Evolutionary conservation across 2,113 vertebrate genomes (phyloP), one percentile per base, ranked within the genome.

Genomic region (Cairina moschata): DNA sequence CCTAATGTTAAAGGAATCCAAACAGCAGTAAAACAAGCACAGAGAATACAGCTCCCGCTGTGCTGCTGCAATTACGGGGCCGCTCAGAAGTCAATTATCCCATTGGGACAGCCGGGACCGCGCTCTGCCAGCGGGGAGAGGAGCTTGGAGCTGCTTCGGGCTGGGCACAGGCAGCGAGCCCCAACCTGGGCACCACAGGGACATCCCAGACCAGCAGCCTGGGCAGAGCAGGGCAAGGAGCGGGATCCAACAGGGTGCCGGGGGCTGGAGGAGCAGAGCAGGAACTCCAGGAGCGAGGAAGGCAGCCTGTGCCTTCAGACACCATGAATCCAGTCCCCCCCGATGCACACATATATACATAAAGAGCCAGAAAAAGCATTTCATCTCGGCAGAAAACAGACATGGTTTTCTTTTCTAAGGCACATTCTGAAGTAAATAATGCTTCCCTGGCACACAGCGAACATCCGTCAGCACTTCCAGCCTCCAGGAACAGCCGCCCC

Each of bases 371-470:
- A 13, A 66, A 78, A 91, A 60, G 17, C n/a, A 72, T 78, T 78
- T 40, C 10, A 42, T 4, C 26, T 75, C 52, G 7, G 6, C n/a
- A 92, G 29, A 81, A 34, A 76, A 50, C 8, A 83, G 68, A 29
- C 0, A 0, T 22, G 25, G 66, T 83, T 80, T 92, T 74, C 38
- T 93, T 65, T 66, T 29, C 69, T 65, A 56, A 87, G 52, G 28
- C 54, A 42, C 83, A 60, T 86, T 94, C 29, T 69, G 78, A 79
- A 93, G 36, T 7, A 67, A 87, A 56, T 25, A 62, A 13, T 28
- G 55, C 38, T 89, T 73, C 48, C 17, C 42, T 87, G 9, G 17
- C 6, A 18, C 44, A 34, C 25, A 84, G 44, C 38, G 83, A 80
- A 65, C n/a, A 13, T 40, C 83, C 74, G 20, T 31, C 46, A 87